Conservation (phyloP, 1,140 invertebrate genomes). For the Yoshiicerus persimilis region DNA sequence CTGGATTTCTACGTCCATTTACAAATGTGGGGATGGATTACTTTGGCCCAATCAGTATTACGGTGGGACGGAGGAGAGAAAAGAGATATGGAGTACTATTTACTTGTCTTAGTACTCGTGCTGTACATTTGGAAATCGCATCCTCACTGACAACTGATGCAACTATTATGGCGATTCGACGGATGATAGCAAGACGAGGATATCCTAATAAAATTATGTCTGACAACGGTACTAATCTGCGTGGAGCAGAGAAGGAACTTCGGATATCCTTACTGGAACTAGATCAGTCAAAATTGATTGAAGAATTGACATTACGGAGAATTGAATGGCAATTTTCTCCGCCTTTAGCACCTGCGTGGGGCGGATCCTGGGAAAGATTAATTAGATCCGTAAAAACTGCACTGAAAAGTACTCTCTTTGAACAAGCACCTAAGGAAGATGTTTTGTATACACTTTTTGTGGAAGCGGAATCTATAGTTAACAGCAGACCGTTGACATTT, state of each 20-base stretch:
- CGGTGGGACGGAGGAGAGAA: slow-evolving; percentile 21
- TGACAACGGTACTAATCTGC: slow-evolving; percentile 52
- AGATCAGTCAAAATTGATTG: neutral
- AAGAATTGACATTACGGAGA: neutral
- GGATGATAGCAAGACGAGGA: slow-evolving; percentile 50
- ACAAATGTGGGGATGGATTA: slow-evolving; percentile 45
- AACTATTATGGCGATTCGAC: slow-evolving; percentile 45
- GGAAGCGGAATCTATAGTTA: too few species aligned
- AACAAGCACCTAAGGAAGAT: too few species aligned
- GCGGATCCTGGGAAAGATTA: too few species aligned
- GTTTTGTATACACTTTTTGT: too few species aligned
- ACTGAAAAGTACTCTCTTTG: too few species aligned
- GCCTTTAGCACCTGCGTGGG: slow-evolving; percentile 52
- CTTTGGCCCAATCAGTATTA: slow-evolving; percentile 47
- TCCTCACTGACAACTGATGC: too few species aligned
- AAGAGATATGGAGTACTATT: slow-evolving; percentile 51
- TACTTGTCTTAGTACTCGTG: slow-evolving; percentile 47
- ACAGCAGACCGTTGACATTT: too few species aligned
- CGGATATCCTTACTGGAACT: neutral
- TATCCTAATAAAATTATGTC: slow-evolving; percentile 42
- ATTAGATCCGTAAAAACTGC: too few species aligned
- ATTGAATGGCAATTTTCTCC: slow-evolving; percentile 52
- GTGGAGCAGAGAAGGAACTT: slow-evolving; percentile 38
- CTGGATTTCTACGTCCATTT: slow-evolving; percentile 18
- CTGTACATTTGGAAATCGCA: too few species aligned